Evolutionary conservation across 1,140 invertebrate species (phyloP), one percentile per base, ranked within the genome.

Genomic region (Drosophila truncata): DNA sequence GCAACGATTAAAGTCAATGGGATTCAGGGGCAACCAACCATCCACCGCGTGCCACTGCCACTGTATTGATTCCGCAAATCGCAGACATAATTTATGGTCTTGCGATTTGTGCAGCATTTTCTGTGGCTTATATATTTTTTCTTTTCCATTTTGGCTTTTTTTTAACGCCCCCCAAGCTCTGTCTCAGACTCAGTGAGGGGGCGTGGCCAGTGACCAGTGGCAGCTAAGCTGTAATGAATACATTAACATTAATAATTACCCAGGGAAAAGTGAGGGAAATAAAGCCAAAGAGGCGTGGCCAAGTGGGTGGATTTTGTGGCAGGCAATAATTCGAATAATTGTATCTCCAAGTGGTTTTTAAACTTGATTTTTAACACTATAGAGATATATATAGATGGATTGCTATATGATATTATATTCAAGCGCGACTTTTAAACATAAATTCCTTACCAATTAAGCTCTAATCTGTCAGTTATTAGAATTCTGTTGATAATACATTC

Each of bases 161-260:
- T 84, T 80, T 67, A 29, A 23, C 35, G 73, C 82, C 35, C 71
- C 35, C 18, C 23, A 42, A 33, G 47, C 63, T 16, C 31, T 4
- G 50, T 2, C 4, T 16, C 11, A 14, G 49, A 7, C n/a, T 52
- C 31, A 37, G 33, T 13, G 20, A 25, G 52, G 31, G 33, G 66
- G 55, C 59, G 49, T 66, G 29, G 16, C 52, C 47, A 49, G 25
- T 73, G 75, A 64, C 33, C 55, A 70, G 37, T 25, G 39, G 47
- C 13, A 9, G 31, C 39, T n/a, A 72, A 73, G 64, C 90, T 58
- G 79, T 83, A 91, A 87, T 91, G 87, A 87, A 91, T 85, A 88
- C 63, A 91, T 91, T 91, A 91, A 78, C 87, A 91, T 91, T 79
- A 63, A 91, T 91, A 91, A 91, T 81, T 79, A 75, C 55, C 50